Conservation (phyloP, 2,797 vertebrate species). For the Aulostomus chinensis region DNA sequence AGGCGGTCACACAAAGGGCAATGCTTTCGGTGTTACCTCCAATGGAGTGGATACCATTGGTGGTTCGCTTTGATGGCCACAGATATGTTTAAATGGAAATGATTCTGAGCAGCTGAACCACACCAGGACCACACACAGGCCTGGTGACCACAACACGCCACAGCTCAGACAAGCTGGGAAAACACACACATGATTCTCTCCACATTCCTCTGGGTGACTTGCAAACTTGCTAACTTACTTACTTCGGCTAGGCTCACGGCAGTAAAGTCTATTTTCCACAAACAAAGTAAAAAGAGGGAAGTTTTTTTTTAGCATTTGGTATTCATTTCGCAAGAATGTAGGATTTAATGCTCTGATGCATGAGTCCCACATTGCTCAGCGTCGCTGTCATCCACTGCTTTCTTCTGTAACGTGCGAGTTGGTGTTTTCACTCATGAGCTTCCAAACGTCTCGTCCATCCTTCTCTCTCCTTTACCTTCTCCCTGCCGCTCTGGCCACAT, state of each 20-base stretch:
- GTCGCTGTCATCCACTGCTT: background rate
- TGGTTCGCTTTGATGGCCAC: slow-evolving; percentile 64
- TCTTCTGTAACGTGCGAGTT: background rate
- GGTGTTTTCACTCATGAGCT: slow-evolving; percentile 8
- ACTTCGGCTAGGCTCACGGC: too few species aligned
- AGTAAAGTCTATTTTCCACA: too few species aligned
- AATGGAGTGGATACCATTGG: slow-evolving; percentile 60
- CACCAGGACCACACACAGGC: slow-evolving; percentile 76
- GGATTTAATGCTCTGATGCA: background rate
- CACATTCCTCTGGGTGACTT: slow-evolving; percentile 43
- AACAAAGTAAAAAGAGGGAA: too few species aligned
- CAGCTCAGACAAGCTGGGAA: slow-evolving; percentile 66
- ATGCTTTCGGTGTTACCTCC: slow-evolving; percentile 60
- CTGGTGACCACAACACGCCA: slow-evolving; percentile 63
- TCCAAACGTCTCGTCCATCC: slow-evolving; percentile 13
- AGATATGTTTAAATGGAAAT: slow-evolving; percentile 75
- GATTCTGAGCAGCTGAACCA: slow-evolving; percentile 69
- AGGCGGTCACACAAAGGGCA: slow-evolving; percentile 57
- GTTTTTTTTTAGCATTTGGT: background rate
- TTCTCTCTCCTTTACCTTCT: slow-evolving; percentile 20
- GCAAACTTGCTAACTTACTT: slow-evolving; percentile 15
- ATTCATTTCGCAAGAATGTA: background rate
- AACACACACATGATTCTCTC: slow-evolving; percentile 52
- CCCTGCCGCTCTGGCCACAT: slow-evolving; percentile 25
- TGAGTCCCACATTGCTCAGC: background rate